A percentile compares a stretch with the other conserved stretches of the same genome.
Conservation (phyloP, 2,888 invertebrate genomes). For the Cephus pulcher region DNA sequence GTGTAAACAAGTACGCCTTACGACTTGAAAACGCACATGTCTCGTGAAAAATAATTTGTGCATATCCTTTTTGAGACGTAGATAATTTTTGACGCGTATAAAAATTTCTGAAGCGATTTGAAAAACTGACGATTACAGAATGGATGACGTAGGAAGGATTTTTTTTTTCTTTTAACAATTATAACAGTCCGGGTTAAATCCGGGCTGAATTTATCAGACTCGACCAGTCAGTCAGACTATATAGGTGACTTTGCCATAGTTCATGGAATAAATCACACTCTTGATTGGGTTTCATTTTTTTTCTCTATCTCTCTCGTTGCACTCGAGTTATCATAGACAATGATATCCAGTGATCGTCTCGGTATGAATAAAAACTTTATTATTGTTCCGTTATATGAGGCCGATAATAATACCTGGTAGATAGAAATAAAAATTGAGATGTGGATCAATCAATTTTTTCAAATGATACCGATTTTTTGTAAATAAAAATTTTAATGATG, state of each 20-base stretch:
- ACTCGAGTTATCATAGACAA: background rate
- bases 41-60: background rate
- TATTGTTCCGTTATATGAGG: slow-evolving; percentile 7
- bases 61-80: background rate
- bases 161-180: background rate
- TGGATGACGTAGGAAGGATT: background rate
- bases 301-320: slow-evolving; percentile 3
- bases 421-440: background rate
- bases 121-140: background rate
- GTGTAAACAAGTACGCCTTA: slow-evolving; percentile 33
- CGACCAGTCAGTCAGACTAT: slow-evolving; percentile 30
- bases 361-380: slow-evolving; percentile 12
- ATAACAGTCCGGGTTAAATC: slow-evolving; percentile 43
- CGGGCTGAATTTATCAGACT: slow-evolving; percentile 35
- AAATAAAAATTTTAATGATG: background rate
- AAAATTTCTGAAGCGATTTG: background rate
- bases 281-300: slow-evolving; percentile 36
- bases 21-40: background rate
- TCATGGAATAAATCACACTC: slow-evolving; percentile 30
- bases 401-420: slow-evolving; percentile 3
- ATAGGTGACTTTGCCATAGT: slow-evolving; percentile 22
- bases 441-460: background rate
- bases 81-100: background rate
- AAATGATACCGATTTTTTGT: background rate
- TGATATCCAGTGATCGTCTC: slow-evolving; percentile 1